Evolutionary conservation across 2,797 vertebrate genomes (phyloP).

Genomic region (Mormyrus proboscirostris): DNA sequence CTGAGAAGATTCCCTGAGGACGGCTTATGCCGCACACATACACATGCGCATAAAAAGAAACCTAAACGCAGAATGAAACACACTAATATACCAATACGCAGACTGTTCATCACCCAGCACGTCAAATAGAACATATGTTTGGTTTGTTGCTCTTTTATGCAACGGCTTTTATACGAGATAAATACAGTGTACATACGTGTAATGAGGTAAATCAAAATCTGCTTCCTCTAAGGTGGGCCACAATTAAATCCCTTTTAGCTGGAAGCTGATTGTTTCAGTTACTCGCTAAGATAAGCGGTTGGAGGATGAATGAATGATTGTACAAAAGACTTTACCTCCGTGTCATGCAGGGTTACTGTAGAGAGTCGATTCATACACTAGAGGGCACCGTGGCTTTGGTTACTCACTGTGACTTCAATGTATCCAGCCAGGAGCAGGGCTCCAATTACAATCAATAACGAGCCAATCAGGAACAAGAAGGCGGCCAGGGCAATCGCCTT

Average conservation of each 20-base stretch:
- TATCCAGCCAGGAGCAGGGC: constrained; percentile 80
- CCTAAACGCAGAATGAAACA: background rate
- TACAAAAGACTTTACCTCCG: background rate
- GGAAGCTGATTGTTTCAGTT: background rate
- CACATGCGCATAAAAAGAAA: background rate
- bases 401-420: constrained; percentile 79
- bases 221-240: background rate
- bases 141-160: background rate
- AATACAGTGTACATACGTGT: background rate
- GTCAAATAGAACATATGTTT: background rate
- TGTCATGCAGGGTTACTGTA: background rate
- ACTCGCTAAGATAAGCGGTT: background rate
- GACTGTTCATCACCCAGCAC: background rate
- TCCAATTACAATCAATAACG: constrained; percentile 81
- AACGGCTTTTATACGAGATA: background rate
- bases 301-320: background rate
- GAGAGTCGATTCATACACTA: constrained; percentile 33
- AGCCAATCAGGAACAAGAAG: constrained; percentile 84
- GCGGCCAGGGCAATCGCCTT: constrained; percentile 84
- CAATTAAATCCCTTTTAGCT: background rate
- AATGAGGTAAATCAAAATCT: background rate
- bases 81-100: background rate
- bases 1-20: background rate
- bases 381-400: constrained; percentile 38
- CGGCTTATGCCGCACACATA: background rate